phyloP scores from a whole-genome alignment of 2,113 vertebrate species.

The Periophthalmodon schlosseri region DNA sequence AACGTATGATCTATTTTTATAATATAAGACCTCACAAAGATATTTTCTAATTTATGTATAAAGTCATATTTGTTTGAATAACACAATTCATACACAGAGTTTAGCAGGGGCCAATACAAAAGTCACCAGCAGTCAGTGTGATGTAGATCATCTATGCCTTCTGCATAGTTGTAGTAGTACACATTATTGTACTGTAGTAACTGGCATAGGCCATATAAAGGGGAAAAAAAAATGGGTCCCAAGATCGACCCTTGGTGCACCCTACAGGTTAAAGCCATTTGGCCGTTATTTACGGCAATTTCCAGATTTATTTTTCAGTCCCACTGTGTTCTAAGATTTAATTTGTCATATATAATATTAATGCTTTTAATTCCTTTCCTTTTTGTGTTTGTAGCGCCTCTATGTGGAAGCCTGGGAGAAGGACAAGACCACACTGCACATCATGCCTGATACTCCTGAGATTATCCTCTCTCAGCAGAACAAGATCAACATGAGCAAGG shows the following conservation, averaged over 20 bases:
- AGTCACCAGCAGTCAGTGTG: not conserved
- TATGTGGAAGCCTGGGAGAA: slow-evolving; percentile 87
- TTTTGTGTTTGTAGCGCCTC: slow-evolving; percentile 61
- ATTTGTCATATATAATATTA: not conserved
- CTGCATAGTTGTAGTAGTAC: not conserved
- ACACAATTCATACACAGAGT: no score
- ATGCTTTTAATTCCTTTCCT: not conserved
- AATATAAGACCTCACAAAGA: no score
- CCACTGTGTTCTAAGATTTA: not conserved
- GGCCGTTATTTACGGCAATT: not conserved
- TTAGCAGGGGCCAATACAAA: no score
- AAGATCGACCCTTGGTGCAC: not conserved
- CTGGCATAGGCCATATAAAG: not conserved
- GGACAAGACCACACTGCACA: slow-evolving; percentile 83
- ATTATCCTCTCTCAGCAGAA: slow-evolving; percentile 82
- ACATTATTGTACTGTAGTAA: not conserved
- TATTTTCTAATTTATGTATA: no score
- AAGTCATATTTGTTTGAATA: no score
- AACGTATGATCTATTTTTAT: no score
- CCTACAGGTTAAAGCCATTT: not conserved
- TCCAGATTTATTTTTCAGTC: not conserved
- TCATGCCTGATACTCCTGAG: slow-evolving; percentile 85
- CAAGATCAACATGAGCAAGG: slow-evolving; percentile 63
- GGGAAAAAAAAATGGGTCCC: not conserved
- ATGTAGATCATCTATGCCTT: not conserved